Conservation (phyloP, 2,888 invertebrate genomes). For the Drosophila atripex region DNA sequence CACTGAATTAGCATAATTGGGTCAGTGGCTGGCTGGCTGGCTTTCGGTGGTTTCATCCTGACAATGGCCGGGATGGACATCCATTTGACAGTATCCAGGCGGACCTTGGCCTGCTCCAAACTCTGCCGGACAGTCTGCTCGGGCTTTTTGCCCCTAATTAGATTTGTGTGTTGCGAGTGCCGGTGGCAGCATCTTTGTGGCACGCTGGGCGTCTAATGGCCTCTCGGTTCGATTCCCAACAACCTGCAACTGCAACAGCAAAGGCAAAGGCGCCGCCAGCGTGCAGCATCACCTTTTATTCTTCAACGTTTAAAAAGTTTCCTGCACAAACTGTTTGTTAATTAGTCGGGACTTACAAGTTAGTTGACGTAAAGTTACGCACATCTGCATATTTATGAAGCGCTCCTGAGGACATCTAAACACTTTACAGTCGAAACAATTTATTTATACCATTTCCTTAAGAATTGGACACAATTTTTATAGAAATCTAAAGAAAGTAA, state of each 20-base stretch:
- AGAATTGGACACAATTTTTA: too few species aligned
- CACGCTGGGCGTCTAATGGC: slow-evolving; percentile 46
- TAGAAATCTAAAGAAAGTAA: too few species aligned
- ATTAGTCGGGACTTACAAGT: slow-evolving; percentile 38
- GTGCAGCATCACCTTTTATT: slow-evolving; percentile 25
- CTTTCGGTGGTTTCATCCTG: slow-evolving; percentile 29
- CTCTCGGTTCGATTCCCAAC: background rate
- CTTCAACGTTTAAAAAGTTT: slow-evolving; percentile 25
- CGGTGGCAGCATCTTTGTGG: slow-evolving; percentile 42
- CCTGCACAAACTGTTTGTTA: slow-evolving; percentile 36
- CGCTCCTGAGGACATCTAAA: background rate
- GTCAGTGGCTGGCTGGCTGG: slow-evolving; percentile 62
- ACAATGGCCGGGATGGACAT: slow-evolving; percentile 33
- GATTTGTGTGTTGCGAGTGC: slow-evolving; percentile 42
- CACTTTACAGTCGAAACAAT: background rate
- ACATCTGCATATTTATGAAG: slow-evolving; percentile 5
- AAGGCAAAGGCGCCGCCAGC: background rate
- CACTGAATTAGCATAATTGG: slow-evolving; percentile 69
- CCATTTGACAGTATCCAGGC: slow-evolving; percentile 28
- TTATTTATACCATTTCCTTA: background rate
- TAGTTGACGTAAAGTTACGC: slow-evolving; percentile 10
- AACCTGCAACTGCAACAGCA: slow-evolving; percentile 1
- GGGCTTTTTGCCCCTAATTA: slow-evolving; percentile 39
- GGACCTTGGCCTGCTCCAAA: slow-evolving; percentile 14
- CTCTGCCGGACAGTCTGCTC: slow-evolving; percentile 1